Evolutionary conservation across 2,113 vertebrate genomes (phyloP), one percentile per base, ranked within the genome.

Genomic region (Eublepharis macularius): DNA sequence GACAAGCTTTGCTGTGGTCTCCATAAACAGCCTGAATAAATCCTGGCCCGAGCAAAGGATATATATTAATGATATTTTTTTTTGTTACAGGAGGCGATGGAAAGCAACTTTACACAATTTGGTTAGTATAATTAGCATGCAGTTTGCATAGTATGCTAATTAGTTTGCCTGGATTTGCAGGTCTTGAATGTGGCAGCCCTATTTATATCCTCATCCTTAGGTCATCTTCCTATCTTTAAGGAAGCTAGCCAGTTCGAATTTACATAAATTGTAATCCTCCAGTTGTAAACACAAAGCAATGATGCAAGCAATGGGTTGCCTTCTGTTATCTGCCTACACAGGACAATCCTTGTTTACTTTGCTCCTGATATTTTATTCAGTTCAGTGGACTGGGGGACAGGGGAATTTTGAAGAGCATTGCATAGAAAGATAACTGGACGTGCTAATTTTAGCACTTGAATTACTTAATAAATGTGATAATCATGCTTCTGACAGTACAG

Each of bases 381-480:
- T 39, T 81, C 34, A 3, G 63, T 45, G 87, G 57, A 89, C 68
- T 32, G 3, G 4, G 79, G 49, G 88, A 24, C 51, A 19, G 63
- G 21, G 26, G 57, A 39, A 29, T 78, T 70, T 17, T 4, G 2
- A 21, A 87, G 19, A 84, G 82, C 6, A 2, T 16, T 84, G 47
- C 87, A 49, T 11, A 24, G 49, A 51, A 19, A 11, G 43, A 74
- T 76, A 83, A 81, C 21, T 66, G 51, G 77, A 65, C 54, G 17
- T 65, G 76, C 66, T 76, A 77, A 83, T 86, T 79, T 34, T 86
- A 87, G 34, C 4, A 79, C n/a, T 76, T 87, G 63, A 82, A 86
- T 7, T 49, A 77, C 16, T 76, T 49, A 70, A 72, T 65, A 34
- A 88, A 11, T 0, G 0, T 76, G 80, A 86, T 43, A 65, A 86